Evolutionary conservation across 2,113 vertebrate species (phyloP).

Genomic region (Carollia perspicillata): DNA sequence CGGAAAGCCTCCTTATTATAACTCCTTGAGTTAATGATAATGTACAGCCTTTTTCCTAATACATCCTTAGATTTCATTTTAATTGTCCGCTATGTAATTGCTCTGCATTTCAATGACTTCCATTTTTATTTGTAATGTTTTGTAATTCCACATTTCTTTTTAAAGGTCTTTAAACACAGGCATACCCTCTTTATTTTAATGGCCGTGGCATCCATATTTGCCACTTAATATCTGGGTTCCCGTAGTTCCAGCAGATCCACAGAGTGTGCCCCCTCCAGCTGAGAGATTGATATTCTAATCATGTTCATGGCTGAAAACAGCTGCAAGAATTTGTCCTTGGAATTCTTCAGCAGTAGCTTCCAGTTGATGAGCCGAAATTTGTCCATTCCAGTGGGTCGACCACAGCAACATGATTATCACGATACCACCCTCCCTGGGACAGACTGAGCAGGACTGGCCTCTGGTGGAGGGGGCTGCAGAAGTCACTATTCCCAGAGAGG

Average conservation of each 20-base stretch:
- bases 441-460: not conserved
- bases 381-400: not conserved
- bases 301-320: slow-evolving; percentile 2
- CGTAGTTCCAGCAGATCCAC: not conserved
- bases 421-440: not conserved
- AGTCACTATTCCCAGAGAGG: not conserved
- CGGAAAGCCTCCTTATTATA: not conserved
- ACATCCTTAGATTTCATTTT: slow-evolving; percentile 21
- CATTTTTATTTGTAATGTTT: slow-evolving; percentile 23
- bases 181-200: slow-evolving; percentile 25
- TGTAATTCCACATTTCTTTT: slow-evolving; percentile 51
- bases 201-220: not conserved
- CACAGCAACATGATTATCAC: not conserved
- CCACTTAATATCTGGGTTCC: not conserved
- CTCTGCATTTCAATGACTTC: not conserved
- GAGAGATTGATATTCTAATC: not conserved
- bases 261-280: not conserved
- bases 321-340: slow-evolving; percentile 9
- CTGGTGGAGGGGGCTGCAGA: not conserved
- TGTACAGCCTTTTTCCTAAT: not conserved
- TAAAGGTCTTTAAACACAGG: not conserved
- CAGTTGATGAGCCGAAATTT: not conserved
- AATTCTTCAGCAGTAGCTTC: not conserved
- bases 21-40: not conserved
- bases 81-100: slow-evolving; percentile 6